phyloP scores from a whole-genome alignment of 2,797 vertebrate species.

The Muraenolepis orangiensis region DNA sequence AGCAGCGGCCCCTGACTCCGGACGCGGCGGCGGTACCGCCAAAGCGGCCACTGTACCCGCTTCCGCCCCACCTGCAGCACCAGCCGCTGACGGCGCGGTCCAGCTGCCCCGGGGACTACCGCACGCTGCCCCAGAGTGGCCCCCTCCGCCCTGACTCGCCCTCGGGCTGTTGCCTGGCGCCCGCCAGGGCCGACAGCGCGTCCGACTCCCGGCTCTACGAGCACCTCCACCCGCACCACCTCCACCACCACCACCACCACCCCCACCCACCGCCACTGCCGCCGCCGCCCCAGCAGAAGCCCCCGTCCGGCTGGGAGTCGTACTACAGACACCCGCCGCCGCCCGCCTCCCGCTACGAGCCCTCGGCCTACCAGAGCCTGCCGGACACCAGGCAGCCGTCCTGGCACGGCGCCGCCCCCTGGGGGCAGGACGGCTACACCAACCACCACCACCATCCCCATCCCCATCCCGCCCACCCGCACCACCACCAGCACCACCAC shows the following conservation, averaged over 20 bases:
- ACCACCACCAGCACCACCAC: conserved; percentile 17
- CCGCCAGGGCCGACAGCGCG: conserved; percentile 82
- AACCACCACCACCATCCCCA: conserved; percentile 18
- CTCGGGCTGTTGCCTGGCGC: conserved; percentile 77
- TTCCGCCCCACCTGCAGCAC: conserved; percentile 84
- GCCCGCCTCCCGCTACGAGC: conserved; percentile 80
- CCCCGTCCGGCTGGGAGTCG: conserved; percentile 80
- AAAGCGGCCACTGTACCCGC: conserved; percentile 81
- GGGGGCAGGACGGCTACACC: background rate
- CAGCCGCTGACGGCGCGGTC: conserved; percentile 76
- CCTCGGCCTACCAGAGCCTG: conserved; percentile 85
- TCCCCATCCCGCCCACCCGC: conserved; percentile 60
- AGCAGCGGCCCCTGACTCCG: conserved; percentile 82
- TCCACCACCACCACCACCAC: conserved; percentile 77
- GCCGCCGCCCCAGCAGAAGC: conserved; percentile 69
- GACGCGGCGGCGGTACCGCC: conserved; percentile 81
- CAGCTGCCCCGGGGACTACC: conserved; percentile 86
- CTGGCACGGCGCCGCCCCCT: conserved; percentile 78
- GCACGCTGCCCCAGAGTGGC: conserved; percentile 67
- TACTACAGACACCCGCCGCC: conserved; percentile 79
- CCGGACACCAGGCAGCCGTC: conserved; percentile 82
- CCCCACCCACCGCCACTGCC: too few relatives aligned
- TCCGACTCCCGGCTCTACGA: conserved; percentile 89
- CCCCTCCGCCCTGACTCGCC: conserved; percentile 75
- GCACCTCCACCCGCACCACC: conserved; percentile 73